Conservation (phyloP, 2,888 invertebrate genomes). For the Mantis religiosa region DNA sequence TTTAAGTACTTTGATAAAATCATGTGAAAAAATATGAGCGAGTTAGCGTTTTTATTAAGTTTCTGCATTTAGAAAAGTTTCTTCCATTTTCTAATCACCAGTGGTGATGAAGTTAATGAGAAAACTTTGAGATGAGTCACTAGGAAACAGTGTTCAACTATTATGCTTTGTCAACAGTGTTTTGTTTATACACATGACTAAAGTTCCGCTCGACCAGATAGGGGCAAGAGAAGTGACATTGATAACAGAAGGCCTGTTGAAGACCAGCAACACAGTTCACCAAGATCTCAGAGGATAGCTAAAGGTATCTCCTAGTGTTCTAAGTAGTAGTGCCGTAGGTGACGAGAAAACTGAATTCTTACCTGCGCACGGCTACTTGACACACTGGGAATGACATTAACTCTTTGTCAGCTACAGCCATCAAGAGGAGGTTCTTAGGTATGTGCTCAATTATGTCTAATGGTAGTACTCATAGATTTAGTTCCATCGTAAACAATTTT, state of each 20-base stretch:
- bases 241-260: not conserved
- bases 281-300: not conserved
- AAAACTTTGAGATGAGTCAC: not conserved
- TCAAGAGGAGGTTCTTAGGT: not conserved
- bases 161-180: not conserved
- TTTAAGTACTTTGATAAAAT: no score
- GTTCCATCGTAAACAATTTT: no score
- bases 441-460: not conserved
- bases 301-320: constrained; percentile 34
- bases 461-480: no score
- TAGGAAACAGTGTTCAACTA: not conserved
- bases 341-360: constrained; percentile 41
- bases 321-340: constrained; percentile 59
- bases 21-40: not conserved
- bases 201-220: not conserved
- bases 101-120: no score
- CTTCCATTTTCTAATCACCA: not conserved
- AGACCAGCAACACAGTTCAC: not conserved
- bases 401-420: not conserved
- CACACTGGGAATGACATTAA: constrained; percentile 32
- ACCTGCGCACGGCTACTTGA: constrained; percentile 48
- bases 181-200: not conserved
- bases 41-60: not conserved
- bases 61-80: not conserved
- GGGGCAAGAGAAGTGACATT: not conserved